Base-by-base conservation (phyloP, 2,797 vertebrate genomes). In the Galago senegalensis region DNA sequence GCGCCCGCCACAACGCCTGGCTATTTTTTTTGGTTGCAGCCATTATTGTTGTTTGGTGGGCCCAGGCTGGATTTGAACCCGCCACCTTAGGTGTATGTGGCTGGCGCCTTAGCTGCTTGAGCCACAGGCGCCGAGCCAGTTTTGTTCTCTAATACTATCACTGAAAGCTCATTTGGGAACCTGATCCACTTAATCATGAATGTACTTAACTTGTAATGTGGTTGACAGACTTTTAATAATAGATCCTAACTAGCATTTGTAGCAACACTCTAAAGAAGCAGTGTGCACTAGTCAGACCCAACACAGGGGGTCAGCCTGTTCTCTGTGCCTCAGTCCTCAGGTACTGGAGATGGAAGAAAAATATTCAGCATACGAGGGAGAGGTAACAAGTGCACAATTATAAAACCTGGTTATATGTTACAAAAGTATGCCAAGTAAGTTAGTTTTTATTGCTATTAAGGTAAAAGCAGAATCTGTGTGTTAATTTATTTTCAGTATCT, bases 401-500 rank as follows among this genome's bases (percentile, higher is more conserved):
- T 27, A 92, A 91, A 93, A 91, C 53, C 46, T 95, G 84, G 46
- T 93, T 93, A 82, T 75, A 80, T 70, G 34, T 80, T 93, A 58
- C 25, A 80, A 93, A 95, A 92, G 49, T 96, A 63, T 95, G 81
- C n/a, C 83, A 94, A 43, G 16, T 85, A 87, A 94, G 70, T 89
- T 93, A 91, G 69, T 61, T 92, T 94, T 89, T 95, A 43, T 94
- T 86, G 75, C 80, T 96, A 76, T 92, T 87, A 83, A 86, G 93
- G 82, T 96, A 81, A 95, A 95, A 94, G 34, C 81, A 95, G 93
- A 95, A 92, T 70, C 56, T 96, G 77, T 96, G 69, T 96, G 82
- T 97, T 96, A 97, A 81, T 76, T 95, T 97, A 96, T 97, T 97
- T 96, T 94, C 87, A 95, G 17, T 79, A 83, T 97, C 91, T 88